Evolutionary conservation across 2,113 vertebrate species (phyloP).

Genomic region (Seriola dumerili): DNA sequence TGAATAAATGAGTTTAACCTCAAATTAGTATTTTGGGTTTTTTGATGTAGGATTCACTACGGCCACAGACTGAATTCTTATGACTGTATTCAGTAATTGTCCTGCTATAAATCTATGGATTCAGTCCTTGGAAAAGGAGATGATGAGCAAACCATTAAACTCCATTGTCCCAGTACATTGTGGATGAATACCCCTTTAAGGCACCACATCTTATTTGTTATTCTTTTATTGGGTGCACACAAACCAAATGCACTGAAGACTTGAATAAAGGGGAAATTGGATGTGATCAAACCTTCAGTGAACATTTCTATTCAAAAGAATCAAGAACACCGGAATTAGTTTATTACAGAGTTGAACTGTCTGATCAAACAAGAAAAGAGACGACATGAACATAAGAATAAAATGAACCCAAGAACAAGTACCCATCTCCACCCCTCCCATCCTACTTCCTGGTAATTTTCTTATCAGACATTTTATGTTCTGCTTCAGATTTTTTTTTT

Average conservation of each 20-base stretch:
- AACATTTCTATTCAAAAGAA: background rate
- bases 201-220: conserved; percentile 15
- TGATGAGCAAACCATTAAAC: background rate
- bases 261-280: conserved; percentile 15
- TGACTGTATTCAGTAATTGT: background rate
- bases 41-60: background rate
- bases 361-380: background rate
- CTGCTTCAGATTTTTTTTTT: background rate
- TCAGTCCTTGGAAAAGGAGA: background rate
- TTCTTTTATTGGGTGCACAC: conserved; percentile 22
- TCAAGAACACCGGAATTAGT: background rate
- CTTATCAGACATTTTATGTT: background rate
- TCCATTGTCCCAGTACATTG: background rate
- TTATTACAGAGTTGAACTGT: background rate
- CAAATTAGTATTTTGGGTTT: background rate
- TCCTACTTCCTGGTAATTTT: background rate
- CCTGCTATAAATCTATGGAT: background rate
- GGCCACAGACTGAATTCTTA: background rate
- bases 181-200: background rate
- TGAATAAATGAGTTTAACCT: background rate
- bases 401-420: background rate
- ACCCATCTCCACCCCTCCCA: background rate
- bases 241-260: conserved; percentile 14
- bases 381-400: background rate
- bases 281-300: conserved; percentile 20